These are phyloP conservation scores for Chrysomela aeneicollis DNA, from an alignment of 2,888 invertebrate species.

Conservation along the genomic window DNA sequence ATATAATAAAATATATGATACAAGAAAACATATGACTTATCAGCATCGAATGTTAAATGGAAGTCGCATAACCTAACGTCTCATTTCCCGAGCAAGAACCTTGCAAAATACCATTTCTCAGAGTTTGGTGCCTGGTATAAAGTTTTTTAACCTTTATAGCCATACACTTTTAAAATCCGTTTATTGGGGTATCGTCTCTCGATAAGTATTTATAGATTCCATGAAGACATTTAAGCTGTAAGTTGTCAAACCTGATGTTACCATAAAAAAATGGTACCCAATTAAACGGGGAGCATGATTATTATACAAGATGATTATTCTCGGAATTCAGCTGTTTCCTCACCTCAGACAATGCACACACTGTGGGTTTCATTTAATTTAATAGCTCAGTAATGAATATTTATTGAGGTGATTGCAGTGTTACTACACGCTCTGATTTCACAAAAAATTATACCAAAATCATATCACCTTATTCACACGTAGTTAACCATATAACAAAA, in stretches of 20 bases:
- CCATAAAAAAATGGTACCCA: slow-evolving; percentile 16
- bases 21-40: too few relatives aligned
- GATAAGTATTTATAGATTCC: neutral
- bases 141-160: too few relatives aligned
- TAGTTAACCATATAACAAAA: too few relatives aligned
- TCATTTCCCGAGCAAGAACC: too few relatives aligned
- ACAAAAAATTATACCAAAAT: slow-evolving; percentile 34
- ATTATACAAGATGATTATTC: slow-evolving; percentile 25
- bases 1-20: too few relatives aligned
- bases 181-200: slow-evolving; percentile 4
- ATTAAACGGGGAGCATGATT: slow-evolving; percentile 26
- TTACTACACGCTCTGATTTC: slow-evolving; percentile 41
- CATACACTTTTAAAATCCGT: too few relatives aligned
- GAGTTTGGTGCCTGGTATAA: too few relatives aligned
- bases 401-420: slow-evolving; percentile 43
- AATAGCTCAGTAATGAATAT: slow-evolving; percentile 45
- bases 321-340: slow-evolving; percentile 40
- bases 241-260: slow-evolving; percentile 11
- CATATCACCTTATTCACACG: too few relatives aligned
- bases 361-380: slow-evolving; percentile 42
- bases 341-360: slow-evolving; percentile 39
- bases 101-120: too few relatives aligned
- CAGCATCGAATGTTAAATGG: too few relatives aligned
- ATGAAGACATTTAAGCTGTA: slow-evolving; percentile 14
- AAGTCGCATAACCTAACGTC: too few relatives aligned